Evolutionary conservation across 2,888 invertebrate genomes (phyloP), one percentile per base, ranked within the genome.

Genomic region (Tribolium freemani): DNA sequence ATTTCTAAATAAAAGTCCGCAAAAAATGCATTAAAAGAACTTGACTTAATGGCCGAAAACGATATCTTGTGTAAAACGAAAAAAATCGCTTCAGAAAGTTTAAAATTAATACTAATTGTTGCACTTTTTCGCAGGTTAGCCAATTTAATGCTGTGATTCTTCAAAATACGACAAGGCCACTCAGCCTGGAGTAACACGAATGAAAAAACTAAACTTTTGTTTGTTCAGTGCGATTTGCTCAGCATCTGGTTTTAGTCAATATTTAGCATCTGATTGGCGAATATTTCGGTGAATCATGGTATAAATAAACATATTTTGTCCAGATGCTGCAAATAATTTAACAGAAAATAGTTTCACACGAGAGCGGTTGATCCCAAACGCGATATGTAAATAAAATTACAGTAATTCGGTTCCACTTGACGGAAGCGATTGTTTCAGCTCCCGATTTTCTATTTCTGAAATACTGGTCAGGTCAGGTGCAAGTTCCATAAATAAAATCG

Each of bases 381-480:
- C n/a, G 38, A 38, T 38, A 38, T 38, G 38, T 38, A 38, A 38
- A 38, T 38, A 38, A n/a, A 38, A 38, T 38, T 38, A 38, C 38
- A 38, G 38, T 38, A 38, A 38, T 38, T 38, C n/a, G n/a, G 38
- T 38, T 38, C 38, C 38, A 38, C 9, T 38, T n/a, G 38, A 8
- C 8, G 38, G n/a, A 38, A 38, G n/a, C 38, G 8, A 38, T 38
- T 38, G 38, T 38, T 38, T 38, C n/a, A 38, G 38, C n/a, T 38
- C 8, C 38, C 8, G 38, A 38, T 38, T 38, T 8, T 38, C 8
- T 38, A n/a, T 38, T 38, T 38, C 5, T n/a, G 8, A 38, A 8
- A 38, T 56, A 31, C 56, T 56, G 38, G 56, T 56, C 56, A 56
- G 56, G 38, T 31, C 21, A 56, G 56, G 38, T 56, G 56, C 56